phyloP scores from a whole-genome alignment of 2,797 vertebrate genomes.

The Lophotriccus pileatus region DNA sequence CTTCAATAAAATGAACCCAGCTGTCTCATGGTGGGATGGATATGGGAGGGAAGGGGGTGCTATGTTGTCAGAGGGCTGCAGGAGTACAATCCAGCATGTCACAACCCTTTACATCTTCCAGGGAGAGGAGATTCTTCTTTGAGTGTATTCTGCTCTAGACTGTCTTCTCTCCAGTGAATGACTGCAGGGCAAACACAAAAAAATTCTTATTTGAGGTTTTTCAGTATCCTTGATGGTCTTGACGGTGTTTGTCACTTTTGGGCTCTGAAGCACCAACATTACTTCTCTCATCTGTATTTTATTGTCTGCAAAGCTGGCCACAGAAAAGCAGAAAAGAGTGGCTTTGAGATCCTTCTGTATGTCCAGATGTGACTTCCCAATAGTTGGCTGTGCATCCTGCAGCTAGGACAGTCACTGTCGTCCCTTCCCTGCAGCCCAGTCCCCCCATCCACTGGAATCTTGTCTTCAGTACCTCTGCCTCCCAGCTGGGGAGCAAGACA shows the following conservation, averaged over 20 bases:
- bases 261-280: background rate
- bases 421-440: background rate
- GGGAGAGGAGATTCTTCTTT: background rate
- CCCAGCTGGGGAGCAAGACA: background rate
- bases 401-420: background rate
- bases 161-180: background rate
- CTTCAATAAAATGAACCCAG: background rate
- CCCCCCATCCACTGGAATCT: background rate
- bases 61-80: background rate
- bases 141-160: background rate
- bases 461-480: background rate
- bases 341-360: background rate
- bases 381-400: background rate
- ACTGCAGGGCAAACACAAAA: background rate
- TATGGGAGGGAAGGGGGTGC: background rate
- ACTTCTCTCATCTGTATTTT: background rate
- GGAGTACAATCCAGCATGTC: background rate
- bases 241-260: rapidly evolving
- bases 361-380: background rate
- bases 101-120: background rate
- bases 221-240: background rate
- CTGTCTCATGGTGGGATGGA: background rate
- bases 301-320: background rate
- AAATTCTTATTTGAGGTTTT: background rate
- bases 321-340: background rate